Evolutionary conservation across 1,140 invertebrate genomes (phyloP), one percentile per base, ranked within the genome.

Genomic region (Diachasmimorpha longicaudata): DNA sequence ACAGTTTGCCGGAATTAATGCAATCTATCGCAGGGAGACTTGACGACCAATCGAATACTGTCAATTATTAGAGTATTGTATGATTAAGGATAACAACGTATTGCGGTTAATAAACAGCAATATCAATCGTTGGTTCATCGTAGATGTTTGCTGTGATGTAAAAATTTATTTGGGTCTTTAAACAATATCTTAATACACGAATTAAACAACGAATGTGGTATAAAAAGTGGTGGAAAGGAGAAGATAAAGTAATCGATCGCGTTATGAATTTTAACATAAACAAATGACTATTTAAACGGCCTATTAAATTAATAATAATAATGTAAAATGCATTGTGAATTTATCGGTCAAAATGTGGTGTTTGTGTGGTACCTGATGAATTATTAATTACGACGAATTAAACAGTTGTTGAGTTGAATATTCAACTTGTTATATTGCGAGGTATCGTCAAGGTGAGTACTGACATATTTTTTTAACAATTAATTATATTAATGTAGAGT

Each of bases 11-110:
- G 70, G 23, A 78, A 72, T 74, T 70, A 16, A 67, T 36, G 31
- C 13, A 46, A 48, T 23, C 70, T 36, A 77, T 67, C 16, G 66
- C n/a, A 75, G 39, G 39, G 39, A 31, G 42, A 73, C 37, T 69
- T 14, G 42, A 83, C 81, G 81, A 85, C 81, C 80, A 87, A 87
- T 83, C 82, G 85, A 87, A 86, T 84, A 79, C 75, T 83, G 86
- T 87, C 86, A 88, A 88, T 88, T 88, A 88, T 77, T 82, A 83
- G 70, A 79, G 79, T 84, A 74, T 81, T 84, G 80, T 63, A 63
- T 11, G 6, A 63, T 55, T 55, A 63, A 63, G 58, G 23, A 23
- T 63, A 13, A 52, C 4, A 52, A 55, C 58, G 21, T 79, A 85
- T 86, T 81, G 44, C 48, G 70, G 55, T 78, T 84, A 83, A 85